Conservation (phyloP, 2,888 invertebrate genomes). For the Drosophila fulvimacula region DNA sequence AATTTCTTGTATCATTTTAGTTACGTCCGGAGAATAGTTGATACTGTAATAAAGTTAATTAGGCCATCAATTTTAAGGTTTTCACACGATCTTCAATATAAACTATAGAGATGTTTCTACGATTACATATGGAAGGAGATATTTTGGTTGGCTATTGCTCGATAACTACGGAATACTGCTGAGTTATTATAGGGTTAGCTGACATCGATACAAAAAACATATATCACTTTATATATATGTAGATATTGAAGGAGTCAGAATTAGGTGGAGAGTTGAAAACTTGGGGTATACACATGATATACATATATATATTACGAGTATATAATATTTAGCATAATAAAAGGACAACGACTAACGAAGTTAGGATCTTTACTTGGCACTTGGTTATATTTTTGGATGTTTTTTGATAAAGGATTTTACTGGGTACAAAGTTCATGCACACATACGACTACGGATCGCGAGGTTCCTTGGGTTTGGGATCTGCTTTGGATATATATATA, state of each 20-base stretch:
- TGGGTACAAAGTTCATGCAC: slow-evolving; percentile 58
- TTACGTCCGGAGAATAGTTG: slow-evolving; percentile 89
- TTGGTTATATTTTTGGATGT: slow-evolving; percentile 18
- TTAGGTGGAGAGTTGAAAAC: slow-evolving; percentile 24
- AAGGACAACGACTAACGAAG: slow-evolving; percentile 47
- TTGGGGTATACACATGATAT: slow-evolving; percentile 34
- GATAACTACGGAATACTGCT: slow-evolving; percentile 21
- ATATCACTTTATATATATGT: slow-evolving; percentile 32
- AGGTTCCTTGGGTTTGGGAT: slow-evolving; percentile 21
- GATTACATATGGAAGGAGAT: slow-evolving; percentile 12
- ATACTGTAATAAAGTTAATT: slow-evolving; percentile 87
- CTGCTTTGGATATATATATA: slow-evolving; percentile 12
- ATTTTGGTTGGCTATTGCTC: slow-evolving; percentile 24
- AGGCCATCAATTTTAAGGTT: slow-evolving; percentile 68
- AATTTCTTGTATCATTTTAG: slow-evolving; percentile 82
- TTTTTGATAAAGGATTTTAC: slow-evolving; percentile 14
- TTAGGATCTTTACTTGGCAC: slow-evolving; percentile 50
- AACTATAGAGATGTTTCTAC: slow-evolving; percentile 45
- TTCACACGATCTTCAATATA: slow-evolving; percentile 51
- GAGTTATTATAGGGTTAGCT: slow-evolving; percentile 22
- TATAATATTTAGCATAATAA: slow-evolving; percentile 34
- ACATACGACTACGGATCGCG: slow-evolving; percentile 53
- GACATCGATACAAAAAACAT: slow-evolving; percentile 50
- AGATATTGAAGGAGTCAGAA: slow-evolving; percentile 24
- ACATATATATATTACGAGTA: slow-evolving; percentile 11